Evolutionary conservation across 2,113 vertebrate species (phyloP).

Genomic region (Lonchura striata): DNA sequence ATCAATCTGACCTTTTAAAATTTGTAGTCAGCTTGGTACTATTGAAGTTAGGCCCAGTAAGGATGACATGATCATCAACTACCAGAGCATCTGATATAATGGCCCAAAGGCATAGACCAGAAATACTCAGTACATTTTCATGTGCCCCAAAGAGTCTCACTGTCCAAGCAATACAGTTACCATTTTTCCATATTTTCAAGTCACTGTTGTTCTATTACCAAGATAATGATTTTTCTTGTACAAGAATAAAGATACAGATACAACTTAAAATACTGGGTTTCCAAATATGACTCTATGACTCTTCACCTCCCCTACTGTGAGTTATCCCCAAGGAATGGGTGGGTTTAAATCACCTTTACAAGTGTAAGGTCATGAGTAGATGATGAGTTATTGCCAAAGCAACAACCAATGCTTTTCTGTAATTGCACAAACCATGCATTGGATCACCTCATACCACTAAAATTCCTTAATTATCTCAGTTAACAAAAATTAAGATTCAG

Average conservation of each 20-base stretch:
- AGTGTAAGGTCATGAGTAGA: not conserved
- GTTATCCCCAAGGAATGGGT: not conserved
- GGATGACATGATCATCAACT: not conserved
- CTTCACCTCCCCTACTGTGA: rapidly evolving
- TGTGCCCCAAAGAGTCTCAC: not conserved
- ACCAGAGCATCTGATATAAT: not conserved
- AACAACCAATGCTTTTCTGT: not conserved
- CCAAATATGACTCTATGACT: not conserved
- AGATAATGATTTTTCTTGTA: not conserved
- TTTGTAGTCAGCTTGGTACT: not conserved
- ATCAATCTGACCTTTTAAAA: not conserved
- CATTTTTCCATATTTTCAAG: not conserved
- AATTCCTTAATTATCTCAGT: not conserved
- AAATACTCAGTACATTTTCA: not conserved
- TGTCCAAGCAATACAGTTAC: not conserved
- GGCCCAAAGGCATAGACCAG: not conserved
- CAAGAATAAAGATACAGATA: not conserved
- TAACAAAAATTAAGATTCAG: not conserved
- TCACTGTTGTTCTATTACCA: not conserved
- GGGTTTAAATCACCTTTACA: not conserved
- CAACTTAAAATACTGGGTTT: not conserved
- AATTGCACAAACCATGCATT: not conserved
- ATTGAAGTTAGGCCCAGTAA: not conserved
- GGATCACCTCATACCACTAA: not conserved
- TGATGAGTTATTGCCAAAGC: not conserved